Conservation (phyloP, 2,797 vertebrate species). For the Zenarchopterus dispar region DNA sequence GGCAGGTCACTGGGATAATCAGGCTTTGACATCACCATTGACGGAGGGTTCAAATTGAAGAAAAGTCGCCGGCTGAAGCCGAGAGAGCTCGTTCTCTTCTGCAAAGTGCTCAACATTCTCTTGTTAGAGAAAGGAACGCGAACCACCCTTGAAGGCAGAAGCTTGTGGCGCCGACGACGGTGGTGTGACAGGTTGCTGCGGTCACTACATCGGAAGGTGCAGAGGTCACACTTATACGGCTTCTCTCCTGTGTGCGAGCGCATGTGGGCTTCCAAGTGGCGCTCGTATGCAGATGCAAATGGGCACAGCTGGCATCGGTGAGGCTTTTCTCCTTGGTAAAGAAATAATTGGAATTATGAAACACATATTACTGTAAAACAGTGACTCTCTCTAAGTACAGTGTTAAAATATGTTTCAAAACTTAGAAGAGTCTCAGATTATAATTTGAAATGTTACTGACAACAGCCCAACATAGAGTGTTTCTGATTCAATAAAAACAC, state of each 20-base stretch:
- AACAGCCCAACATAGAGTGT: background rate
- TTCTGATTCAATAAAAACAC: background rate
- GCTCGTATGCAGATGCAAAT: slow-evolving; percentile 97
- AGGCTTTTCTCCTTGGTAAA: slow-evolving; percentile 90
- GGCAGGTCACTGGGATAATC: slow-evolving; percentile 86
- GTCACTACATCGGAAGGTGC: slow-evolving; percentile 97
- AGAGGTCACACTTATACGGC: slow-evolving; percentile 97
- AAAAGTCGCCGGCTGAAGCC: slow-evolving; percentile 89
- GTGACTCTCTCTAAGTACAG: too few species aligned
- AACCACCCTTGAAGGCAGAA: slow-evolving; percentile 90
- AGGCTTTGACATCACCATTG: slow-evolving; percentile 89
- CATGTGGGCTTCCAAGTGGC: slow-evolving; percentile 98
- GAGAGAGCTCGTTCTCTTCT: slow-evolving; percentile 91
- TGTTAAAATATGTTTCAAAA: too few species aligned
- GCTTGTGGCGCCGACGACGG: slow-evolving; percentile 95
- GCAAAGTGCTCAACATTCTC: slow-evolving; percentile 91
- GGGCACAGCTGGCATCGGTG: slow-evolving; percentile 96
- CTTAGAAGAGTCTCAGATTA: too few species aligned
- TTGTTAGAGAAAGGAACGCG: slow-evolving; percentile 91
- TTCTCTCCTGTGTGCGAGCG: slow-evolving; percentile 97
- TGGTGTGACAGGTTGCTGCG: slow-evolving; percentile 98
- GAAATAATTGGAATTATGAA: slow-evolving; percentile 6
- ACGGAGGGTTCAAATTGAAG: slow-evolving; percentile 89
- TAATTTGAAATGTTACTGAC: too few species aligned
- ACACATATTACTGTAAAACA: too few species aligned